These are phyloP conservation scores for Dryococelus australis DNA, from an alignment of 2,888 invertebrate species.

Conservation along the genomic window DNA sequence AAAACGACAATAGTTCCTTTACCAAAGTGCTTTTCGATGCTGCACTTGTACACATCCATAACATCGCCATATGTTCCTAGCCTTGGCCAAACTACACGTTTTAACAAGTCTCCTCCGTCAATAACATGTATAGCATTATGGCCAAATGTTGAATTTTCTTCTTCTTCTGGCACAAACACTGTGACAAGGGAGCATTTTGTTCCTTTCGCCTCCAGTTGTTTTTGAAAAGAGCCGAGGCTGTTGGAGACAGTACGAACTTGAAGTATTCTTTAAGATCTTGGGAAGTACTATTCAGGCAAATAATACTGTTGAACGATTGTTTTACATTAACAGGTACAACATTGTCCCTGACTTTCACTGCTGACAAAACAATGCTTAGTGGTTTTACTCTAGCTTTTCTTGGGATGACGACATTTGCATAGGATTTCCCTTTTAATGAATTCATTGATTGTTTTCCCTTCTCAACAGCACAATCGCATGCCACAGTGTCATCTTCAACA, in stretches of 20 bases:
- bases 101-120: not conserved
- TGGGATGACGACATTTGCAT: not conserved
- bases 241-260: not conserved
- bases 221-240: not conserved
- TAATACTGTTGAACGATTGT: not conserved
- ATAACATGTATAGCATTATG: not conserved
- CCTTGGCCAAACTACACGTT: not conserved
- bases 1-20: too few relatives aligned
- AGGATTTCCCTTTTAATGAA: not conserved
- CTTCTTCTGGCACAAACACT: not conserved
- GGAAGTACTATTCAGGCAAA: not conserved
- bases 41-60: too few relatives aligned
- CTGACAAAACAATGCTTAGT: not conserved
- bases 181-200: not conserved
- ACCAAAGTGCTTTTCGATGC: too few relatives aligned
- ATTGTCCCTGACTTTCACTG: not conserved
- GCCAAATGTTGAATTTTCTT: not conserved
- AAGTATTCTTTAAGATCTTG: slow-evolving; percentile 11
- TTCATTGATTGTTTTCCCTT: not conserved
- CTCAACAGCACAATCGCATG: not conserved
- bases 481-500: not conserved
- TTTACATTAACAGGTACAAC: not conserved
- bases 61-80: too few relatives aligned
- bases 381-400: not conserved
- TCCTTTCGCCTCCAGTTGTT: not conserved